Conservation (phyloP, 2,113 vertebrate species). For the Misgurnus mizolepis region DNA sequence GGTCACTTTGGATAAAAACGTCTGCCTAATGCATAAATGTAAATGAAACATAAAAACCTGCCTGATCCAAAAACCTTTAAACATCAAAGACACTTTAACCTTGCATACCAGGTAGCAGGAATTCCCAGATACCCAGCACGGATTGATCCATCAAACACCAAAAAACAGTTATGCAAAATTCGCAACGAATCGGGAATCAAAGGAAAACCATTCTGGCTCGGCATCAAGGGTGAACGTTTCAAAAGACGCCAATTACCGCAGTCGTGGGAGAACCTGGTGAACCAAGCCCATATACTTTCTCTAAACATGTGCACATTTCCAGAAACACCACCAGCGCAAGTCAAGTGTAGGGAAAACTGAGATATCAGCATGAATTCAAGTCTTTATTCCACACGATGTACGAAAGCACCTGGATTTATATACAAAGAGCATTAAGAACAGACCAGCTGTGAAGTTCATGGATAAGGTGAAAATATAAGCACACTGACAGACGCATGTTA, state of each 20-base stretch:
- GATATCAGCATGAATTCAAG: constrained; percentile 6
- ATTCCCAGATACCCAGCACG: background rate
- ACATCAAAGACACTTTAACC: constrained; percentile 71
- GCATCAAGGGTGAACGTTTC: constrained; percentile 55
- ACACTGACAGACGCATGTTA: constrained; percentile 56
- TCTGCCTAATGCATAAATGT: too few relatives aligned
- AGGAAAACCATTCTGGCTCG: constrained; percentile 49
- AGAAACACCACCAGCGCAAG: background rate
- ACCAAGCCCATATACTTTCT: constrained; percentile 57
- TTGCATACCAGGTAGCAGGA: constrained; percentile 64
- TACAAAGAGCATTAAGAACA: constrained; percentile 28
- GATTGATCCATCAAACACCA: constrained; percentile 44
- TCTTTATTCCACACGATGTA: constrained; percentile 3
- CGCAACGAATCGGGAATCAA: constrained; percentile 46
- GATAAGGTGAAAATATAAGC: constrained; percentile 53
- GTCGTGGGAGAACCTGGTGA: constrained; percentile 62
- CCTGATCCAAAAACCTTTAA: background rate
- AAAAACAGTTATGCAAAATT: constrained; percentile 54
- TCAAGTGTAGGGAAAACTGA: background rate
- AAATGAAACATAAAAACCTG: too few relatives aligned
- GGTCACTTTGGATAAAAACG: too few relatives aligned
- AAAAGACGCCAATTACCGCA: constrained; percentile 69
- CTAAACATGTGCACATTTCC: constrained; percentile 30
- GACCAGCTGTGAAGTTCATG: constrained; percentile 33
- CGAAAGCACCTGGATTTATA: constrained; percentile 26